Base-by-base conservation (phyloP, 2,888 invertebrate species). In the Yponomeuta evonymella region DNA sequence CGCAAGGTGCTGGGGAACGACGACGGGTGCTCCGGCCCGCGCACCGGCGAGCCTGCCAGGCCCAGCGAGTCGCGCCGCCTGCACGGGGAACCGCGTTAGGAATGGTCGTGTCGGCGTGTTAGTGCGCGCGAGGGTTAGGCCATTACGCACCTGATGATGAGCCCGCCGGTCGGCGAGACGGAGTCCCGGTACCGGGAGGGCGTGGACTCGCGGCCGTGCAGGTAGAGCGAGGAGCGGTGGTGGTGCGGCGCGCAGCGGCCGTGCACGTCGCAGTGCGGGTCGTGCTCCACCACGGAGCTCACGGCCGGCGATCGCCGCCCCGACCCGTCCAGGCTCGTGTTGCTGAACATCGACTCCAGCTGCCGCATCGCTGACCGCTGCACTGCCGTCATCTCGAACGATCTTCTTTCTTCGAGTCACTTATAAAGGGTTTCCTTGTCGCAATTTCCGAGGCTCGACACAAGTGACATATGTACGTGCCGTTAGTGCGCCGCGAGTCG, bases 231-330 rank as follows among this genome's bases (percentile, higher is more conserved):
- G 9, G 91, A 91, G 72, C 89, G 82, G 58, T 71, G 71, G n/a
- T 71, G 73, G 29, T 72, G 10, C 30, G 90, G 88, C 70, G 90
- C 88, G 73, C 72, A 72, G 33, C 91, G 86, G 65, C 95, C 95
- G 83, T 96, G 96, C 58, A 96, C 95, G 79, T 96, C 95, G 81
- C 96, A 96, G 74, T 94, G 94, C 74, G 92, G 90, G 83, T 92
- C 92, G 78, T 89, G 88, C 77, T 95, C 95, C 69, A 93, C 89
- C 78, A 93, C 93, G 64, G 93, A 93, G 81, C 86, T 90, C 76
- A 91, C 91, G 70, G 87, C 75, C 69, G 92, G 88, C 72, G 89
- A 90, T 72, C 85, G 86, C 68, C 90, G 85, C 70, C 90, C 89
- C 78, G 86, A 87, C 64, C 86, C 88, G 64, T 94, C 94, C 77